Base-by-base conservation (phyloP, 1,140 invertebrate genomes). In the Ctenoplectra terminalis region DNA sequence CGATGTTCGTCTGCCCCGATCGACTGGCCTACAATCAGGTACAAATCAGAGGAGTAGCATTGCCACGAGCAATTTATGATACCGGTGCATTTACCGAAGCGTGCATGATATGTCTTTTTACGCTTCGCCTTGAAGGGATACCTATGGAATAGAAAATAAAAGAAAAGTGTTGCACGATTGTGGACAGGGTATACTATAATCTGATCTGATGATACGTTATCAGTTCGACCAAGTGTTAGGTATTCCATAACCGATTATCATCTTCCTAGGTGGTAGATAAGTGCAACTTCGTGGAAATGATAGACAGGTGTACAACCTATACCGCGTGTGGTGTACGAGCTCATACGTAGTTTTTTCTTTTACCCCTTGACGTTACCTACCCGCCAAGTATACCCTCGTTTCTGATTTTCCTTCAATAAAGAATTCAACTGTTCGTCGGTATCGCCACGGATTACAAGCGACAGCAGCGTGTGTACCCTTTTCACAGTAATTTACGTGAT, bases 401-500 rank as follows among this genome's bases (percentile, higher is more conserved):
- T 4, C 40, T 11, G 40, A 66, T 37, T 31, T 48, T 2, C 64
- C 4, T 48, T 6, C 15, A 26, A 4, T 26, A 15, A 48, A 48
- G 43, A 48, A 48, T 31, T 48, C 43, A 7, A n/a, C 61, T 5
- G 23, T 7, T n/a, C 26, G 17, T 26, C 9, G 31, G 1, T 40
- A 26, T 34, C 17, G n/a, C 13, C 63, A 17, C 15, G 26, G 37
- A 23, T 50, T 8, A 20, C 46, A 2, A 17, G 20, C 23, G 67
- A 70, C 67, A 23, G 17, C 46, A 13, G 31, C 48, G 20, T 20
- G 11, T 17, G 67, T 37, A 13, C 37, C 40, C 29, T 54, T 71
- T 71, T 71, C 23, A 70, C 67, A 26, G 13, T 54, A 52, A 71
- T 71, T 71, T 71, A 71, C 67, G 48, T 31, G 31, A 71, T 52